Evolutionary conservation across 2,888 invertebrate species (phyloP), one percentile per base, ranked within the genome.

Genomic region (Eumerus sabulonum): DNA sequence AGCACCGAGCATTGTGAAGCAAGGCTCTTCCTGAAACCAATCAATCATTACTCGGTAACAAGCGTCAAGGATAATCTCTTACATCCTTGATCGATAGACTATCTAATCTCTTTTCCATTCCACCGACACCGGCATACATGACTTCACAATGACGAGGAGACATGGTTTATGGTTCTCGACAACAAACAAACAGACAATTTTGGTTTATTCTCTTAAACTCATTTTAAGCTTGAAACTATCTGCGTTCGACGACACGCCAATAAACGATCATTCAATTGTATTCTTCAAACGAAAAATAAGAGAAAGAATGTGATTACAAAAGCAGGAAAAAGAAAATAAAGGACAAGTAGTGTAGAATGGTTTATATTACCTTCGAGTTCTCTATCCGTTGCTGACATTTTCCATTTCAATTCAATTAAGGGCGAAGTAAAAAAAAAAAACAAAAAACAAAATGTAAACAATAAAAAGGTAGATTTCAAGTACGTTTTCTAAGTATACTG

Each of bases 351-450:
- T 56, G 27, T 27, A 27, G 7, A 27, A 45, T 57, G 36, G 47
- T 77, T 76, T 45, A 71, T 62, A 85, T 84, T 91, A 91, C 90
- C 91, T 91, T 91, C 91, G 88, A 91, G 90, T 89, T 90, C 90
- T 87, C 91, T 90, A 90, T 91, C 91, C 89, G 91, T 91, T 90
- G 91, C 91, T 91, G 90, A 90, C 90, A 90, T 91, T 79, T 79
- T 79, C 79, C 79, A 79, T 70, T 70, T 64, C 35, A 70, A 64
- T 42, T 53, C 27, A 27, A 27, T 27, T 71, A 54, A 11, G 79
- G 73, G 68, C 59, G 57, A 79, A 60, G 57, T 79, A 67, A 73
- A 73, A 79, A 54, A 70, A n/a, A n/a, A n/a, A n/a, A n/a, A n/a
- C n/a, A n/a, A n/a, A n/a, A n/a, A n/a, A n/a, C n/a, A n/a, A n/a